Base-by-base conservation (phyloP, 2,888 invertebrate species). In the Pedicia rivosa region DNA sequence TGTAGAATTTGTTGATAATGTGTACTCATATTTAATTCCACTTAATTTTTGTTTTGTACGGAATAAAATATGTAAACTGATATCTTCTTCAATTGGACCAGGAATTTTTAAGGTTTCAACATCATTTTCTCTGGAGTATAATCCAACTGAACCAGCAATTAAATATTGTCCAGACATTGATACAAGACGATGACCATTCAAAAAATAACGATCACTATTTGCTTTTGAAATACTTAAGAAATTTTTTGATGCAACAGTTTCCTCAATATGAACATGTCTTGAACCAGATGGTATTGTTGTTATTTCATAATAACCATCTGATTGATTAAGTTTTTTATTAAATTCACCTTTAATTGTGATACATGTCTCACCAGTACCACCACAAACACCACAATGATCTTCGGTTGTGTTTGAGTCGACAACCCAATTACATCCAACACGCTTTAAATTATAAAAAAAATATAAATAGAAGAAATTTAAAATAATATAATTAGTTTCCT, bases 351-450 rank as follows among this genome's bases (percentile, higher is more conserved):
- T 66, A 39, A 74, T 72, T 19, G 77, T 78, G 49, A 75, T 74
- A 56, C 90, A 90, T 41, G 74, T 77, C 12, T 78, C 75, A 8
- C 86, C 84, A 53, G 78, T 75, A 5, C 90, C 90, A 47, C 80
- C 80, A 53, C 90, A 90, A 35, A 84, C 67, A 5, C 90, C 88
- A 55, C 90, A 90, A 32, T 74, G 70, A 59, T 90, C 90, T 51
- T 86, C 86, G 48, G 74, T 69, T 20, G 77, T 69, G 36, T 70
- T 70, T 0, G 87, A 87, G 52, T 81, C 81, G 33, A 90, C 75
- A 37, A 72, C 63, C 86, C 87, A 88, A 63, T 90, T 88, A 62
- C 90, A 90, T n/a, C 88, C 84, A 36, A 90, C 81, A 64, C 75
- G 78, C 78, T 87, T 68, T 51, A 72, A 68, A 45, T 67, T 64